Conservation (phyloP, 37 sponge, comb jelly and placozoan species). For the Ephydatia muelleri region DNA sequence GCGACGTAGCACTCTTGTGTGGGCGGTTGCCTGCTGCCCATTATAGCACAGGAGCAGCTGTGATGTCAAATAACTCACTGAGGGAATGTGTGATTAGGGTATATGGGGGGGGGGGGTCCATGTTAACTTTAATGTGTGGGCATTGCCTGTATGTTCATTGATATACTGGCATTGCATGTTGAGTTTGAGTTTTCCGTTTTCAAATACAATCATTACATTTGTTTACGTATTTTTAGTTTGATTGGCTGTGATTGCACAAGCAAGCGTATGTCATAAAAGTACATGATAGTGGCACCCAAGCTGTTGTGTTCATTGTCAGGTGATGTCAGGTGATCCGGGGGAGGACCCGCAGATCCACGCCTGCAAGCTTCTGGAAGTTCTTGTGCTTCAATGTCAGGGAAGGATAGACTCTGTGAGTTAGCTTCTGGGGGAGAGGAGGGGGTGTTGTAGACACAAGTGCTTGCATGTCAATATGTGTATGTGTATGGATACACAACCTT, state of each 20-base stretch:
- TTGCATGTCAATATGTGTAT: neutral
- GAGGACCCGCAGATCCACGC: slow-evolving; percentile 87
- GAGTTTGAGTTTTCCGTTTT: too few relatives aligned
- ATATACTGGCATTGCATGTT: neutral
- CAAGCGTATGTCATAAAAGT: neutral
- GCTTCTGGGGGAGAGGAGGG: neutral
- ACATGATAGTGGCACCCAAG: neutral
- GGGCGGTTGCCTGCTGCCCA: neutral
- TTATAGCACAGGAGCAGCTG: neutral
- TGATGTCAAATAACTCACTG: slow-evolving; percentile 7
- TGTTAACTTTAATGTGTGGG: neutral
- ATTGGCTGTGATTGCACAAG: neutral
- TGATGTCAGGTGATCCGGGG: slow-evolving; percentile 65
- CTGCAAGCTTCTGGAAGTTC: slow-evolving; percentile 93
- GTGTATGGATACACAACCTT: neutral
- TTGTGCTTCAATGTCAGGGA: slow-evolving; percentile 82
- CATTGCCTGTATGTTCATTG: neutral
- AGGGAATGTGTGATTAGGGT: neutral
- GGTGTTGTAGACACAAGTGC: too few relatives aligned
- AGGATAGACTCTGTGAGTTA: slow-evolving; percentile 62
- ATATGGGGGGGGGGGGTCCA: neutral
- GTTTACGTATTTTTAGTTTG: neutral
- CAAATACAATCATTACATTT: neutral
- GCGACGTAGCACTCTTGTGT: neutral
- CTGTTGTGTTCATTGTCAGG: slow-evolving; percentile 24